A percentile compares a stretch with the other conserved stretches of the same genome.
Conservation (phyloP, 1,140 invertebrate genomes). For the Arctopsyche grandis region DNA sequence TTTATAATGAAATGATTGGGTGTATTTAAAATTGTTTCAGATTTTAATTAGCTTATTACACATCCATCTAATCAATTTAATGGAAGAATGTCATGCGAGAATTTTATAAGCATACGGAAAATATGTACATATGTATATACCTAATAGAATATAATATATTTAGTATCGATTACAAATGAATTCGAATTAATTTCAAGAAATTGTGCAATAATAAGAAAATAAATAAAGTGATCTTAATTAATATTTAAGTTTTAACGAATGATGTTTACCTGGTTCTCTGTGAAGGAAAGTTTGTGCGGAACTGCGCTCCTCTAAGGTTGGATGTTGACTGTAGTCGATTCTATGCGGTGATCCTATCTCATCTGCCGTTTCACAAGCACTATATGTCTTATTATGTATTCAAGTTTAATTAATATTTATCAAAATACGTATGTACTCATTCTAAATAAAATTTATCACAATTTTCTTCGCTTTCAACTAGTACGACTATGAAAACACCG, state of each 20-base stretch:
- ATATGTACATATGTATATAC: too few relatives aligned
- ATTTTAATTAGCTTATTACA: too few relatives aligned
- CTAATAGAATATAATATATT: too few relatives aligned
- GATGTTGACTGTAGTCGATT: not conserved
- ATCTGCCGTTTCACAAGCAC: constrained; percentile 24
- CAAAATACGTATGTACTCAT: constrained; percentile 26
- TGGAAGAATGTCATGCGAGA: too few relatives aligned
- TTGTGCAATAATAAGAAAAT: not conserved
- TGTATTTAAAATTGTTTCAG: too few relatives aligned
- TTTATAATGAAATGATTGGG: too few relatives aligned
- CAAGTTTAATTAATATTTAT: constrained; percentile 3
- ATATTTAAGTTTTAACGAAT: not conserved
- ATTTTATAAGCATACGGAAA: too few relatives aligned
- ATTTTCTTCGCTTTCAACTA: constrained; percentile 19
- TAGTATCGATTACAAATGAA: too few relatives aligned
- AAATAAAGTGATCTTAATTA: not conserved
- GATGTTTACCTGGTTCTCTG: not conserved
- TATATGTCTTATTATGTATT: not conserved
- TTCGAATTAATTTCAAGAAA: too few relatives aligned
- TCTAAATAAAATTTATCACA: constrained; percentile 14
- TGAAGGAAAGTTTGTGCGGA: not conserved
- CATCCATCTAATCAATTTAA: too few relatives aligned
- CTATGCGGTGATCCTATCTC: constrained; percentile 3
- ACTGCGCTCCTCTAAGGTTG: not conserved
- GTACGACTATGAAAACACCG: constrained; percentile 31